Evolutionary conservation across 2,888 invertebrate genomes (phyloP), one percentile per base, ranked within the genome.

Genomic region (Ormyrus rosae): DNA sequence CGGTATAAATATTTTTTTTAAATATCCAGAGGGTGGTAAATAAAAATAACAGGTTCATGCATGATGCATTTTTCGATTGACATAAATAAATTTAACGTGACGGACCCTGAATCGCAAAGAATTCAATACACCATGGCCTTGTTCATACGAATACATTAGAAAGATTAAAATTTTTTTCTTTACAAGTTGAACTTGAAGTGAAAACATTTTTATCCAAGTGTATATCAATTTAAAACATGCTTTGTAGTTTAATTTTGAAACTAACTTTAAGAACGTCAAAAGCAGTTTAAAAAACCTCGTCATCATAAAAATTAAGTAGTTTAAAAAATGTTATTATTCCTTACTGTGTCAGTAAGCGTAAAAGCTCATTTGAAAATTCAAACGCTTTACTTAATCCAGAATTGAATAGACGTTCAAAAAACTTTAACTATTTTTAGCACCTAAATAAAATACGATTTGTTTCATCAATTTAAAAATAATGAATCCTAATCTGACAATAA

Each of bases 71-170:
- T 53, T 5, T 34, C n/a, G 51, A 63, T 72, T 34, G 34, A 3
- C 45, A 63, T 72, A 9, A 72, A 72, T 63, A 53, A 53, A 53
- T 53, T 13, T 53, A 50, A 51, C 45, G 63, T 63, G 53, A 72
- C 53, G n/a, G 63, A 50, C 63, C 63, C 53, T 63, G 53, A 72
- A 53, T 9, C 13, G 45, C 13, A 9, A 5, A 63, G 7, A 63
- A 63, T 72, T 53, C 8, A 72, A 63, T 63, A 6, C 9, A 63
- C 46, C n/a, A 51, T 63, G 72, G 19, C 63, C 72, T 63, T 72
- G 61, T 48, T 6, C 53, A 53, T 53, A 5, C 6, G 53, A 53
- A 34, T 34, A 34, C 34, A 5, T 53, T 53, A 53, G 53, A 53
- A 13, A 53, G 7, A 45, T 34, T 9, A 67, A n/a, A 10, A 67